Evolutionary conservation across 2,888 invertebrate genomes (phyloP).

Genomic region (Idaea biselata): DNA sequence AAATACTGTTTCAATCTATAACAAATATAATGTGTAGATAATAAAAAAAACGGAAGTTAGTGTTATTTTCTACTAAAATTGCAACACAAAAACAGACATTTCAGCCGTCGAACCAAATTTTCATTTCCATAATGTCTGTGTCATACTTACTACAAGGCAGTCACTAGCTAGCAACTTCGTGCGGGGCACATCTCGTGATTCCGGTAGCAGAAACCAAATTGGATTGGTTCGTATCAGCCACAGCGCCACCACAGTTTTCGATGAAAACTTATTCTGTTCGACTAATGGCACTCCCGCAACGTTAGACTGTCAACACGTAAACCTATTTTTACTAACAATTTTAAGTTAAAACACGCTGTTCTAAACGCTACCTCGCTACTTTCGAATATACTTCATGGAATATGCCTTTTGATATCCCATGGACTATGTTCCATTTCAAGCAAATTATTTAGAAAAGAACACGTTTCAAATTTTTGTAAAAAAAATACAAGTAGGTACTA

Average conservation of each 20-base stretch:
- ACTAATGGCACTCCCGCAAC: constrained; percentile 32
- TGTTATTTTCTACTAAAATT: too few species aligned
- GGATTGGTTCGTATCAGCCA: constrained; percentile 57
- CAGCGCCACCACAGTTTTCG: constrained; percentile 44
- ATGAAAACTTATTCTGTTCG: constrained; percentile 50
- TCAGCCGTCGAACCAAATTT: neutral
- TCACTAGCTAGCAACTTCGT: constrained; percentile 20
- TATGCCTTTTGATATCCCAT: too few species aligned
- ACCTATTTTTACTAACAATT: neutral
- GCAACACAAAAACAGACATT: neutral
- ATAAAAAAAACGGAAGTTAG: too few species aligned
- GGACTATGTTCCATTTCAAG: too few species aligned
- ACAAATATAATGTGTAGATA: too few species aligned
- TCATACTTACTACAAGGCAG: neutral
- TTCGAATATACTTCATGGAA: constrained; percentile 3
- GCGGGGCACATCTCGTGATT: constrained; percentile 45
- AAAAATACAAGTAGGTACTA: too few species aligned
- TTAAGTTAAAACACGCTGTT: neutral
- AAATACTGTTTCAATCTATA: too few species aligned
- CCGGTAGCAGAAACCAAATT: constrained; percentile 59
- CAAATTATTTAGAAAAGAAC: too few species aligned
- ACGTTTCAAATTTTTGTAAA: too few species aligned
- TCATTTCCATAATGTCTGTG: neutral
- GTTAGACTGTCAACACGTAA: constrained; percentile 3
- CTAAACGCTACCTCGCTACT: constrained; percentile 15